Evolutionary conservation across 2,113 vertebrate species (phyloP).

Genomic region (Phasianus colchicus): DNA sequence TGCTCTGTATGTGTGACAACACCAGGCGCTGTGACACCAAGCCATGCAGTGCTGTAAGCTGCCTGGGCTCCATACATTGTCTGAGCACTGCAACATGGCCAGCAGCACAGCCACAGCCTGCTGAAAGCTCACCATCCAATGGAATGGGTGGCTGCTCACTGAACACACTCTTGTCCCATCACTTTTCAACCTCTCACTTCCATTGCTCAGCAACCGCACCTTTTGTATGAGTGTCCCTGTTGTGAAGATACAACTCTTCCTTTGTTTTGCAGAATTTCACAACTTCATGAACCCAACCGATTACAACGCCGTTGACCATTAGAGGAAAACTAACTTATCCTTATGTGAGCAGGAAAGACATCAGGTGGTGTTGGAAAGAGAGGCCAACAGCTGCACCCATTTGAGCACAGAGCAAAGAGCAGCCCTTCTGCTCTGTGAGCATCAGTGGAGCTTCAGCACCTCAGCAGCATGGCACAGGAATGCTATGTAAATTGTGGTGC

Average conservation of each 20-base stretch:
- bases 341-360: neutral
- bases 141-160: neutral
- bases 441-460: neutral
- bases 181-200: neutral
- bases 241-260: neutral
- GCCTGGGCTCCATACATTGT: no score
- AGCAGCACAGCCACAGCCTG: no score
- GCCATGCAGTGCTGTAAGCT: neutral
- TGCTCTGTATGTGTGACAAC: neutral
- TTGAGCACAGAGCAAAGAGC: accelerated
- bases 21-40: accelerated
- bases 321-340: neutral
- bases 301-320: no score
- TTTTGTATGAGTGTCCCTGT: neutral
- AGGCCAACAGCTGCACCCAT: neutral
- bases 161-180: neutral
- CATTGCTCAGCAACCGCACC: neutral
- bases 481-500: neutral
- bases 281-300: neutral
- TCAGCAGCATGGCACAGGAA: neutral
- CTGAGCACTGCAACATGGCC: no score
- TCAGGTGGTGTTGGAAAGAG: neutral
- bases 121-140: neutral
- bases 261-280: neutral
- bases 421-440: neutral